Base-by-base conservation (phyloP, 2,113 vertebrate species). In the Trematocara stigmaticum region DNA sequence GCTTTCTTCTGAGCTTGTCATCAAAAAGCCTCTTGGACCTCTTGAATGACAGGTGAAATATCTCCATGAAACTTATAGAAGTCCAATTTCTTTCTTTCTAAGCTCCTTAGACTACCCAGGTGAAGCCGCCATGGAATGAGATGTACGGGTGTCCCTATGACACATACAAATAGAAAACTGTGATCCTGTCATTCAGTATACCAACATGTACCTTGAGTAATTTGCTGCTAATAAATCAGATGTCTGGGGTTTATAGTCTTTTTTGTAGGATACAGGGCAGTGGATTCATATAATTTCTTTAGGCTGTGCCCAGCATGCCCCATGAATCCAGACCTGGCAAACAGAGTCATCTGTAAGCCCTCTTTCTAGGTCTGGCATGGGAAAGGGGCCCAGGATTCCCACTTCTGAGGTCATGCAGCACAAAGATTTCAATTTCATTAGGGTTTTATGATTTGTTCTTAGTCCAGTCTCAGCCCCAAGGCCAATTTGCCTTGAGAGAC, bases 161-260 rank as follows among this genome's bases (percentile, higher is more conserved):
- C 10, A 64, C 9, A 61, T 1, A n/a, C 53, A 55, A 26, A 26
- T 55, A 55, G 11, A 55, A 61, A 61, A 61, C 9, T 61, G 57
- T 61, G 57, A 61, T 61, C 57, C 57, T 61, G 57, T 0, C 57
- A 35, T 18, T 61, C 5, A 61, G 9, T 35, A 10, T 61, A 61
- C 31, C 29, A 61, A 61, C 0, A 61, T 6, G 57, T 35, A 18
- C 57, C 29, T 61, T 61, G 16, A 0, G 29, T 61, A 61, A 35
- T 35, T 61, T 35, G 31, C 57, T 61, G 57, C 31, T 61, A 61
- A 35, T 61, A 35, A 61, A 61, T 61, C 15, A 18, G 5, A 61
- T 61, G 0, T 35, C 11, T 23, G 6, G 38, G 20, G 0, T 69
- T 23, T 69, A 42, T 69, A 42, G 64, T 45, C 45, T 45, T 45